phyloP scores from a whole-genome alignment of 2,888 invertebrate species.

The Philereme transversata region DNA sequence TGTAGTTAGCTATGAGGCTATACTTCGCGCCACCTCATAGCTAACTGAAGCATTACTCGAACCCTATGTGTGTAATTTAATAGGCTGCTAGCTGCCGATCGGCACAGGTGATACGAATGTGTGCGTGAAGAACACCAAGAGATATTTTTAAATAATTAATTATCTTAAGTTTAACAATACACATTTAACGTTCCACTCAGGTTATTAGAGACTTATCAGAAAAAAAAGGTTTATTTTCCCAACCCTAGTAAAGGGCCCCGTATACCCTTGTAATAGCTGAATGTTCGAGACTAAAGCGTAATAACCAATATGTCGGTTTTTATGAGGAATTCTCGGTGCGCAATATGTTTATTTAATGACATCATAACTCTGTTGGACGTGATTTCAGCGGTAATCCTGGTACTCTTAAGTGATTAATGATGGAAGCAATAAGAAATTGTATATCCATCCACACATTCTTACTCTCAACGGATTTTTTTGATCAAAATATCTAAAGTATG shows the following conservation, averaged over 20 bases:
- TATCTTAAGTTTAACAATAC: too few relatives aligned
- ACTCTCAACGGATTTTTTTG: not conserved
- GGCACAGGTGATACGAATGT: too few relatives aligned
- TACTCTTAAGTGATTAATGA: constrained; percentile 4
- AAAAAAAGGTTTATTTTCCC: not conserved
- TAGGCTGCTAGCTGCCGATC: too few relatives aligned
- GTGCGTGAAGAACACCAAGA: too few relatives aligned
- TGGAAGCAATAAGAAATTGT: constrained; percentile 5
- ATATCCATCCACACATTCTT: not conserved
- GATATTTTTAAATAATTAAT: too few relatives aligned
- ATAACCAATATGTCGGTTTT: constrained; percentile 67
- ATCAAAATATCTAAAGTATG: too few relatives aligned
- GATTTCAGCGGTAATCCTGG: constrained; percentile 46
- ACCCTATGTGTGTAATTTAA: too few relatives aligned
- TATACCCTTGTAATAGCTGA: constrained; percentile 54
- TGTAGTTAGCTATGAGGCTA: too few relatives aligned
- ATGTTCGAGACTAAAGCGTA: constrained; percentile 51
- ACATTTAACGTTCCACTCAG: too few relatives aligned
- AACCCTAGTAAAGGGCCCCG: constrained; percentile 15
- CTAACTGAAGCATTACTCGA: too few relatives aligned
- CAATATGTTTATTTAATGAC: constrained; percentile 71
- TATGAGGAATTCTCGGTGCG: constrained; percentile 69
- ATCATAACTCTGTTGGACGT: constrained; percentile 57
- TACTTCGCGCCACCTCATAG: too few relatives aligned
- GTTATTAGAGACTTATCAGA: too few relatives aligned